phyloP scores from a whole-genome alignment of 1,140 invertebrate species.

The Cyrtorhinus lividipennis region DNA sequence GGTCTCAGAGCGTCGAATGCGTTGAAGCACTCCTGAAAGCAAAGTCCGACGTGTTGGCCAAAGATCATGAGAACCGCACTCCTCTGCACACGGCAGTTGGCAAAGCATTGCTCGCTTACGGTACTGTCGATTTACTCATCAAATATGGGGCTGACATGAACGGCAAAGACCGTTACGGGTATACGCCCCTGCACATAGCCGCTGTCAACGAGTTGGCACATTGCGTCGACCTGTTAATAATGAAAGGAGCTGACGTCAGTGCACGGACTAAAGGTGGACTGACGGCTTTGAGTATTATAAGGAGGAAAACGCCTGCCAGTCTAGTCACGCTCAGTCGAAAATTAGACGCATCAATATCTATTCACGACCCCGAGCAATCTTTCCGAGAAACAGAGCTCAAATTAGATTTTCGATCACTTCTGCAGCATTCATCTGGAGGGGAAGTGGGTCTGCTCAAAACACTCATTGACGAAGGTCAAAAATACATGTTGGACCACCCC shows the following conservation, averaged over 20 bases:
- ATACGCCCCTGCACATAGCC: conserved; percentile 74
- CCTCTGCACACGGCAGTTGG: conserved; percentile 62
- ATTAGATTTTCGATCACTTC: conserved; percentile 58
- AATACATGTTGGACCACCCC: conserved; percentile 65
- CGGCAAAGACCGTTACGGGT: conserved; percentile 72
- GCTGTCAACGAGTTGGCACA: conserved; percentile 69
- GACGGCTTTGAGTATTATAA: conserved; percentile 64
- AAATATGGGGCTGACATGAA: conserved; percentile 69
- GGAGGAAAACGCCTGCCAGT: conserved; percentile 65
- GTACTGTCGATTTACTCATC: conserved; percentile 55
- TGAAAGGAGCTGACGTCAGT: conserved; percentile 69
- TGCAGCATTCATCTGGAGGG: conserved; percentile 60
- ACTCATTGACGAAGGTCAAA: conserved; percentile 68
- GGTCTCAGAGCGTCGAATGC: conserved; percentile 58
- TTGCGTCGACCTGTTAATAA: conserved; percentile 66
- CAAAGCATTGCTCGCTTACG: conserved; percentile 55
- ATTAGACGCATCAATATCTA: conserved; percentile 56
- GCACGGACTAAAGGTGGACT: conserved; percentile 68
- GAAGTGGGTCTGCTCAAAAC: conserved; percentile 69
- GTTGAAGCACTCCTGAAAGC: conserved; percentile 57
- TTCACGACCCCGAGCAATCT: conserved; percentile 60
- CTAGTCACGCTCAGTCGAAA: conserved; percentile 59
- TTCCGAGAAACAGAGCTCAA: conserved; percentile 66
- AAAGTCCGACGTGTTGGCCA: conserved; percentile 53
- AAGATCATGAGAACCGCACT: conserved; percentile 60